Evolutionary conservation across 30 jellyfish, hydroid and myxozoan genomes (phyloP).

Genomic region (Turritopsis rubra): DNA sequence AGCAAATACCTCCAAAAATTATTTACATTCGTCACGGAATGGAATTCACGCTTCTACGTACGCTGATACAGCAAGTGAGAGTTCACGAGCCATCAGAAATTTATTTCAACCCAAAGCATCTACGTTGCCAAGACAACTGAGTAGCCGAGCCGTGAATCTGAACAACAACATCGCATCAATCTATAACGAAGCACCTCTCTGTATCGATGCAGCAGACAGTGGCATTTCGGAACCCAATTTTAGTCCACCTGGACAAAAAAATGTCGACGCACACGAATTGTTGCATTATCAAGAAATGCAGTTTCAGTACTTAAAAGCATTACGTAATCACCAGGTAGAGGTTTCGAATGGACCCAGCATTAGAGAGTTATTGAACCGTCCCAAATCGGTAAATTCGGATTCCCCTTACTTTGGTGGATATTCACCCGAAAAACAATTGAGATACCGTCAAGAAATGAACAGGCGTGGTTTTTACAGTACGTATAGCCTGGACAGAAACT

Average conservation of each 20-base stretch:
- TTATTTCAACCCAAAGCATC: constrained; percentile 14
- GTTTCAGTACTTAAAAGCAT: constrained; percentile 12
- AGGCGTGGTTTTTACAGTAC: background rate
- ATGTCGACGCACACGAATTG: constrained; percentile 1
- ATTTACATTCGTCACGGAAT: background rate
- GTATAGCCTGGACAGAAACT: background rate
- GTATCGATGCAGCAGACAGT: constrained; percentile 14
- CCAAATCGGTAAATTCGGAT: background rate
- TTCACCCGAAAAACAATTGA: background rate
- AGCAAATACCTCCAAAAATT: background rate
- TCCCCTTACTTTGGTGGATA: background rate
- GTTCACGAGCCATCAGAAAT: background rate
- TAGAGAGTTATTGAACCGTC: background rate
- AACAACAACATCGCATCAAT: background rate
- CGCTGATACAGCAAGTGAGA: background rate
- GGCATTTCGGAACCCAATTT: constrained; percentile 12
- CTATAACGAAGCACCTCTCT: background rate
- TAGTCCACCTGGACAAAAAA: constrained; percentile 4
- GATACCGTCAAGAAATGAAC: constrained; percentile 6
- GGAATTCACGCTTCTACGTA: background rate
- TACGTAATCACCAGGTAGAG: background rate
- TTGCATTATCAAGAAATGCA: constrained; percentile 1
- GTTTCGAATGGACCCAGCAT: background rate
- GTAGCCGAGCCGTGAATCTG: background rate
- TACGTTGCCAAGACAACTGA: constrained; percentile 3